Evolutionary conservation across 2,888 invertebrate genomes (phyloP).

Genomic region (Synergus japonicus): DNA sequence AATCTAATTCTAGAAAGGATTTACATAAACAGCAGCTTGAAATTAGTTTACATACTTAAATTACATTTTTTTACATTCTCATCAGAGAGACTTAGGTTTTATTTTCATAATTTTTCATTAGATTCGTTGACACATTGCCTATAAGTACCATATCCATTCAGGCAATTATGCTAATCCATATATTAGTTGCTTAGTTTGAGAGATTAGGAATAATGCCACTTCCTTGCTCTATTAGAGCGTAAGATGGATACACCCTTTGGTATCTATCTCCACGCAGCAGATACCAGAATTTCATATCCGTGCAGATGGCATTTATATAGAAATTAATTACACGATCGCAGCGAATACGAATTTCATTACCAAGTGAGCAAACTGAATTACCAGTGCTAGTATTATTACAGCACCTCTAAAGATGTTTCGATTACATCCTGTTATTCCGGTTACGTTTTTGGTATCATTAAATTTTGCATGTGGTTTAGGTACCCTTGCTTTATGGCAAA

Average conservation of each 20-base stretch:
- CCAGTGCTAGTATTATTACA: neutral
- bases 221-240: slow-evolving; percentile 10
- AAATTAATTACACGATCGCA: slow-evolving; percentile 14
- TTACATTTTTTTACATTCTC: too few species aligned
- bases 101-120: neutral
- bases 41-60: too few species aligned
- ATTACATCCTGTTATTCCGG: slow-evolving; percentile 4
- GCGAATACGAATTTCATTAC: slow-evolving; percentile 16
- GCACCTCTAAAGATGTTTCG: neutral
- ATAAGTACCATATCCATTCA: neutral
- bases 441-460: neutral
- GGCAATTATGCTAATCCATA: neutral
- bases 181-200: neutral
- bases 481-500: neutral
- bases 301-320: slow-evolving; percentile 17
- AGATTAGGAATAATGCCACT: neutral
- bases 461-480: neutral
- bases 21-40: neutral
- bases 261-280: slow-evolving; percentile 29
- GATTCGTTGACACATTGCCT: neutral
- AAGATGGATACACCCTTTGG: neutral
- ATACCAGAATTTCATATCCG: slow-evolving; percentile 30
- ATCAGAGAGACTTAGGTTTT: too few species aligned
- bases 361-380: slow-evolving; percentile 4
- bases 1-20: neutral